Conservation (phyloP, 2,797 vertebrate genomes). For the Tenualosa thibaudeaui region DNA sequence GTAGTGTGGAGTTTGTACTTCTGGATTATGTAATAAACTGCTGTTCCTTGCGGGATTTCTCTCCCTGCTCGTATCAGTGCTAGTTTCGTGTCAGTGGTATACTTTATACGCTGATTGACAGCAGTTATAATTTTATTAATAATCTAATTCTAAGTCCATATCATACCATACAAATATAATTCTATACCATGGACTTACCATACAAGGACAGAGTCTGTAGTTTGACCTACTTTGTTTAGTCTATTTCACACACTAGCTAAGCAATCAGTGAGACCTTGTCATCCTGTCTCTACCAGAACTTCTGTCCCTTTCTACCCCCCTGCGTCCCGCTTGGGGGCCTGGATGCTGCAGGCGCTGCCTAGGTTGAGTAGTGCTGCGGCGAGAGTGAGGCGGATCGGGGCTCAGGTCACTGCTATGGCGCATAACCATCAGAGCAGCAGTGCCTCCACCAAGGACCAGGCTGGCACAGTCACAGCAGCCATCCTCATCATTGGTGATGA, state of each 20-base stretch:
- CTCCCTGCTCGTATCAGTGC: too few relatives aligned
- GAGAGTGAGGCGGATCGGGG: conserved; percentile 67
- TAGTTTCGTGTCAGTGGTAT: too few relatives aligned
- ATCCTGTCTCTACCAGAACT: conserved; percentile 33
- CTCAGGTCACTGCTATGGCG: conserved; percentile 74
- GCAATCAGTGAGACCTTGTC: neutral
- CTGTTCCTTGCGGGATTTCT: neutral
- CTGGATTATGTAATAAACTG: neutral
- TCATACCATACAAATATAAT: too few relatives aligned
- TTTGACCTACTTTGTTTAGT: neutral
- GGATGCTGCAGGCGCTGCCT: conserved; percentile 59
- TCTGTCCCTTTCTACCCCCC: conserved; percentile 8
- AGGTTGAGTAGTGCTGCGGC: conserved; percentile 65
- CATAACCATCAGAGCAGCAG: conserved; percentile 47
- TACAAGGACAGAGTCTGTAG: neutral
- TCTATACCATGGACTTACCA: too few relatives aligned
- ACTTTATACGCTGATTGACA: neutral
- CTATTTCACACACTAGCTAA: neutral
- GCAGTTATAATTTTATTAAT: neutral
- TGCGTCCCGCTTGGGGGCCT: conserved; percentile 43
- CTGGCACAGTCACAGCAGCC: conserved; percentile 79
- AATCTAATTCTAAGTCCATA: too few relatives aligned
- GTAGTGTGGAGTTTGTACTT: neutral
- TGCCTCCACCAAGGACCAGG: conserved; percentile 44
- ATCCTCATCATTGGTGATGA: conserved; percentile 94